Base-by-base conservation (phyloP, 2,797 vertebrate genomes). In the Varecia variegata region DNA sequence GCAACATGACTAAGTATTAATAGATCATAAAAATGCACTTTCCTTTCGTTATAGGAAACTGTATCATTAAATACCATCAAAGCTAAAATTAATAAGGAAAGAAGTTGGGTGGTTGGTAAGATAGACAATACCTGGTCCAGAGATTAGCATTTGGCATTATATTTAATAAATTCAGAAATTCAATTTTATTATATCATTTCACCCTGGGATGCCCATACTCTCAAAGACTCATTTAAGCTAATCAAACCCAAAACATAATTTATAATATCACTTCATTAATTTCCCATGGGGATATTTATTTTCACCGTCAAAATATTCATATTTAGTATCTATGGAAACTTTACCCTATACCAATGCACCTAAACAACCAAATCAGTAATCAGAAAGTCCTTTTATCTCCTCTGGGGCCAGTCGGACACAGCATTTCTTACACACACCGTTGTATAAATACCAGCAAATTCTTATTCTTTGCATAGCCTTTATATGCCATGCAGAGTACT, bases 81-180 rank as follows among this genome's bases (percentile, higher is more conserved):
- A 89, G 65, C 17, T 62, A 94, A 89, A 92, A 43, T 88, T 95
- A 95, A 70, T 74, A 82, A 88, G 56, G 25, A 90, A 73, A 83
- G 45, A 56, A 76, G 18, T 9, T 56, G 5, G 25, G 40, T 9
- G 32, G 52, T 56, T 84, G 47, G 70, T 84, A 45, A 94, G 27
- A 92, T 20, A 93, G 27, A 83, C 18, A 96, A 76, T n/a, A 81
- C 1, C 27, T 74, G 10, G 27, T 81, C 23, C 17, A 81, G 82
- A 91, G 13, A 38, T 30, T 45, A 71, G 45, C 35, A n/a, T 40
- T 65, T 58, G 52, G 20, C 18, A 92, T 94, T 92, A 81, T 43
- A 92, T 56, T 56, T 56, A 56, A 25, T 56, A 56, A 95, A 90
- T 40, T 73, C 52, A 95, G 68, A 93, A 93, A 84, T 95, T 68